phyloP scores from a whole-genome alignment of 2,888 invertebrate species.

The Graphium colonna region DNA sequence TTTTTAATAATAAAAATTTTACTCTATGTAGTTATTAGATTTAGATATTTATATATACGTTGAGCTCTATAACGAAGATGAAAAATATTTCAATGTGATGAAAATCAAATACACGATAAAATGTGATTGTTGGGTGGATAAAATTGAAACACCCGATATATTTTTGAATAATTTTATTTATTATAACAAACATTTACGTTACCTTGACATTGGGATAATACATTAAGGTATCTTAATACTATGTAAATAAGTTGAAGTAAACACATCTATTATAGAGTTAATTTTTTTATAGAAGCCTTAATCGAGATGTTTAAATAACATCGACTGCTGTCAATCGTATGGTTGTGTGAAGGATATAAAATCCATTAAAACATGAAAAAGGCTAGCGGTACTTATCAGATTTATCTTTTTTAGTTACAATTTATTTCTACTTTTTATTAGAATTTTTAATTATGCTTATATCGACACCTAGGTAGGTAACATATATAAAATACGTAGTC shows the following conservation, averaged over 20 bases:
- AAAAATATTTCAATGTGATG: too few relatives aligned
- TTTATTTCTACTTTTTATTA: conserved; percentile 8
- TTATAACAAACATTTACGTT: conserved; percentile 54
- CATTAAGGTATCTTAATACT: conserved; percentile 30
- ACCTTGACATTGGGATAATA: conserved; percentile 39
- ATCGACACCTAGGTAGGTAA: conserved; percentile 30
- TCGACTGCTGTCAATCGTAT: not conserved
- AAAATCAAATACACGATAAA: too few relatives aligned
- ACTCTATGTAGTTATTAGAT: too few relatives aligned
- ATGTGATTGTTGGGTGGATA: too few relatives aligned
- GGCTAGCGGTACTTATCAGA: conserved; percentile 9
- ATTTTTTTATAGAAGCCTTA: conserved; percentile 15
- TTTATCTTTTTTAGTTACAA: conserved; percentile 11
- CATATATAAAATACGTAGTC: conserved; percentile 41
- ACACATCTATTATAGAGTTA: conserved; percentile 26
- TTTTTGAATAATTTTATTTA: conserved; percentile 33
- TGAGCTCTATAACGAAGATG: too few relatives aligned
- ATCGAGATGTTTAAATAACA: conserved; percentile 6
- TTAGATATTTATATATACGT: too few relatives aligned
- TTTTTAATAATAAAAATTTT: conserved; percentile 1
- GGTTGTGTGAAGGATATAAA: not conserved
- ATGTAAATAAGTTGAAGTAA: conserved; percentile 30
- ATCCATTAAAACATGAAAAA: not conserved
- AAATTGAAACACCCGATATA: not conserved
- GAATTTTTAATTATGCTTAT: conserved; percentile 1